Evolutionary conservation across 2,113 vertebrate species (phyloP).

Genomic region (Ginglymostoma cirratum): DNA sequence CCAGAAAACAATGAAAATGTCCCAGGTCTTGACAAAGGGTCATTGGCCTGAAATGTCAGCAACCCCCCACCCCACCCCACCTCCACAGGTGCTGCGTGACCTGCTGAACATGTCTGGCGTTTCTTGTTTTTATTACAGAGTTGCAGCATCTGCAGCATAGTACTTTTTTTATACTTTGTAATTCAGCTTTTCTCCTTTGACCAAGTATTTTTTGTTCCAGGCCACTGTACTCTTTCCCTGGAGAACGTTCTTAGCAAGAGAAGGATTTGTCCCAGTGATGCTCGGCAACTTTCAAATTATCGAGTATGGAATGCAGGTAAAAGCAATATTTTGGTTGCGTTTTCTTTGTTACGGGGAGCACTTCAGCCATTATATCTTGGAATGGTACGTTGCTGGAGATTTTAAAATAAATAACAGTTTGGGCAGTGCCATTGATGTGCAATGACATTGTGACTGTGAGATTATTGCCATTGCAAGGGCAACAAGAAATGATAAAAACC

Average conservation of each 20-base stretch:
- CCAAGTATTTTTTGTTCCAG: constrained; percentile 46
- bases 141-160: neutral
- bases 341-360: neutral
- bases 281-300: constrained; percentile 54
- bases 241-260: constrained; percentile 58
- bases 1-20: neutral
- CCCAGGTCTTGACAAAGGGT: neutral
- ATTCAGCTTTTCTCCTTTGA: neutral
- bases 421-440: neutral
- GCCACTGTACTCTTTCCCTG: constrained; percentile 56
- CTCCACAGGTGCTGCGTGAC: neutral
- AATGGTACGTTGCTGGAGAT: neutral
- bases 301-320: constrained; percentile 63
- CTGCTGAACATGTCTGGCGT: neutral
- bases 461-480: neutral
- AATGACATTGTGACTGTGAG: neutral
- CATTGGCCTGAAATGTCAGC: neutral
- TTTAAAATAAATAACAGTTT: neutral
- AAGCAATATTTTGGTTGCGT: neutral
- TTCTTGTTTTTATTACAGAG: neutral
- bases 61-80: neutral
- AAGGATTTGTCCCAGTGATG: constrained; percentile 53
- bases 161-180: neutral
- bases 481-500: neutral
- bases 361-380: neutral